A percentile compares a stretch with the other conserved stretches of the same genome.
Conservation (phyloP, 2,113 vertebrate genomes). For the Theropithecus gelada region DNA sequence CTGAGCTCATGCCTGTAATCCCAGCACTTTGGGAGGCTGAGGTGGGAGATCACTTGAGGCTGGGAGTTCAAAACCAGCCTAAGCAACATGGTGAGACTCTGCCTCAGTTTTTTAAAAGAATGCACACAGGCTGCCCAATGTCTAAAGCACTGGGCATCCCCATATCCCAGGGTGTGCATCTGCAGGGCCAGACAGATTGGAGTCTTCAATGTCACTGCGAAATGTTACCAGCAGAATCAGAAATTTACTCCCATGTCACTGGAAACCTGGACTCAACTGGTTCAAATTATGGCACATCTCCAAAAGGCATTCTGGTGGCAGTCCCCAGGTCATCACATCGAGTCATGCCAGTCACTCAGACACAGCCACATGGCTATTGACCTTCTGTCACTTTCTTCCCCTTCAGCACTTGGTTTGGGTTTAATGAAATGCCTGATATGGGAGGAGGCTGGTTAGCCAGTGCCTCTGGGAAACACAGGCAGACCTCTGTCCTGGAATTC, state of each 20-base stretch:
- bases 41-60: no score
- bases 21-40: no score
- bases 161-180: fast-evolving
- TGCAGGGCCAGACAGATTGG: no score
- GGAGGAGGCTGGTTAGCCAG: fast-evolving
- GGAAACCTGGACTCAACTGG: neutral
- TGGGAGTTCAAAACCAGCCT: no score
- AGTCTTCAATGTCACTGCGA: neutral
- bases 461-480: neutral
- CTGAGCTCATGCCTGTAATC: no score
- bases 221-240: neutral
- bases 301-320: neutral
- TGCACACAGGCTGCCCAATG: neutral
- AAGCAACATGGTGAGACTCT: no score
- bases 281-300: neutral
- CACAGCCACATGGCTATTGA: fast-evolving
- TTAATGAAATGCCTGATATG: neutral
- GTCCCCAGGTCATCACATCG: neutral
- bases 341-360: neutral
- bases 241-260: neutral
- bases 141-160: neutral
- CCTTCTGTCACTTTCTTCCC: neutral
- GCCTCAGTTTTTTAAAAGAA: neutral
- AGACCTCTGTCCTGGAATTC: neutral
- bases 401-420: neutral